Conservation (phyloP, 35 echinoderm and acorn worm genomes). For the Lytechinus variegatus region DNA sequence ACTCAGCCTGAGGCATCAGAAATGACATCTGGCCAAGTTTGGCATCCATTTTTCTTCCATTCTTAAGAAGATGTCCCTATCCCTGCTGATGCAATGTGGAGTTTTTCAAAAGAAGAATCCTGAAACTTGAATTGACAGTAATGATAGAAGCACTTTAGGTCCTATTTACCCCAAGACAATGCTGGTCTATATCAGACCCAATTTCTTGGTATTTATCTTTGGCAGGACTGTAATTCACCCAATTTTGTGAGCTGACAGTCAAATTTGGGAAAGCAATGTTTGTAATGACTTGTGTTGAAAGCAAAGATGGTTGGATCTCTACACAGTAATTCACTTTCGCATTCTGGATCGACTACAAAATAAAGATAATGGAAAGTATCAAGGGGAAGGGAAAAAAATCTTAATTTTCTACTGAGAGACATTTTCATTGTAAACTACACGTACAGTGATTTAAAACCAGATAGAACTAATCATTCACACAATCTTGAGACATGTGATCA, state of each 20-base stretch:
- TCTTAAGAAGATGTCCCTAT: neutral
- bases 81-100: neutral
- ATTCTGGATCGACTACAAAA: no score
- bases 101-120: neutral
- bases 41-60: conserved; percentile 16
- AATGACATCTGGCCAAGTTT: conserved; percentile 25
- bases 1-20: neutral
- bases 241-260: conserved; percentile 23
- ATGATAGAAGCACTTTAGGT: conserved; percentile 1
- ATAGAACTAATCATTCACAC: no score
- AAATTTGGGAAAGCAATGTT: neutral
- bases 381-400: no score
- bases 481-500: no score
- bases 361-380: no score
- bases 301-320: neutral
- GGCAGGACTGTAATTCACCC: conserved; percentile 13
- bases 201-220: neutral
- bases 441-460: no score
- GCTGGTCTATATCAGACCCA: conserved; percentile 16
- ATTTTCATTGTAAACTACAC: no score
- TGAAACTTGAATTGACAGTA: conserved; percentile 36
- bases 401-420: no score
- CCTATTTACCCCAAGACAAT: neutral
- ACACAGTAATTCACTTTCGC: neutral
- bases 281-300: neutral